A percentile compares a stretch with the other conserved stretches of the same genome.
phyloP scores from a whole-genome alignment of 2,113 vertebrate species.

The Barnardius zonarius region DNA sequence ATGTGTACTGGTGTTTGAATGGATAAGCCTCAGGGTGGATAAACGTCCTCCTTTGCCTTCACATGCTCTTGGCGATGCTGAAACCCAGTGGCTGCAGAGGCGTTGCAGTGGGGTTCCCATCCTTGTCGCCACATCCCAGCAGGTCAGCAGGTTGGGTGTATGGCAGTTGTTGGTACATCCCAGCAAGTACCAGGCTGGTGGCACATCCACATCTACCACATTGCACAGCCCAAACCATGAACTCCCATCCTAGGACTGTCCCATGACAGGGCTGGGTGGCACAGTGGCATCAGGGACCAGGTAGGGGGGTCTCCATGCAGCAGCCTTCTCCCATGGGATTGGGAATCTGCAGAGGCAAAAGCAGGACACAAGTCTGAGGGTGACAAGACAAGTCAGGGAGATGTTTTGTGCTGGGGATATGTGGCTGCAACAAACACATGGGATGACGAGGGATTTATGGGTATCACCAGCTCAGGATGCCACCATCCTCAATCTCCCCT shows the following conservation, averaged over 20 bases:
- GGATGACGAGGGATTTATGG: fast-evolving
- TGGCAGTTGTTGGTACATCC: fast-evolving
- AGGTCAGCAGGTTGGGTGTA: fast-evolving
- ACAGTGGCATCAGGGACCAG: background rate
- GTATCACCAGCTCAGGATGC: background rate
- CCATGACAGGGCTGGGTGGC: background rate
- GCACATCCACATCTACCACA: background rate
- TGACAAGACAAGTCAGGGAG: fast-evolving
- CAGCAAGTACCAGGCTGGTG: background rate
- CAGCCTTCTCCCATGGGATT: fast-evolving
- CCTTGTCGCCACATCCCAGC: fast-evolving
- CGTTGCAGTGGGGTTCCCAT: fast-evolving
- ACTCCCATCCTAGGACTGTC: fast-evolving
- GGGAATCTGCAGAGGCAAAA: background rate
- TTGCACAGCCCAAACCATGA: fast-evolving
- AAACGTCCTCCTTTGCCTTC: background rate
- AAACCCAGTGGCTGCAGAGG: background rate
- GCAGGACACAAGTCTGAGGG: background rate
- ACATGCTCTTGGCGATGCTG: background rate
- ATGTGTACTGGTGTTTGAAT: fast-evolving
- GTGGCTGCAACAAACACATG: fast-evolving
- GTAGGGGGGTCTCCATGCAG: background rate
- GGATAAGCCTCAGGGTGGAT: background rate
- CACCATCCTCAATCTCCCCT: fast-evolving
- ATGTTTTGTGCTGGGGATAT: background rate